Conservation (phyloP, 1,140 invertebrate genomes). For the Drosophila truncata region DNA sequence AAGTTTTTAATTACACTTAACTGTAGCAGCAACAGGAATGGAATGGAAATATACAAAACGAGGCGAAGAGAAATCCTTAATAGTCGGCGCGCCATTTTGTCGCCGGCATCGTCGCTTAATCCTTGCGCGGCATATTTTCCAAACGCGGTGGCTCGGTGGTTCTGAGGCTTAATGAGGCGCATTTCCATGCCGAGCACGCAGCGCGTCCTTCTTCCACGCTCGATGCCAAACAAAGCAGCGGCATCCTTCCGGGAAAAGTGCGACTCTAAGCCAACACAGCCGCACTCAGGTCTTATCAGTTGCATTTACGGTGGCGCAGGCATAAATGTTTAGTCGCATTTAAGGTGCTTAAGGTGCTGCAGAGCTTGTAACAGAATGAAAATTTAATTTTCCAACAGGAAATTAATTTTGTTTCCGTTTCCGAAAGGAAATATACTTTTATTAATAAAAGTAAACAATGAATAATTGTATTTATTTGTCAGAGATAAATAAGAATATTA, state of each 20-base stretch:
- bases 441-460: background rate
- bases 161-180: constrained; percentile 68
- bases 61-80: constrained; percentile 56
- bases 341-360: background rate
- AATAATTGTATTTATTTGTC: background rate
- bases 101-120: constrained; percentile 61
- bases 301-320: constrained; percentile 32
- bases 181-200: constrained; percentile 66
- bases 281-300: constrained; percentile 33
- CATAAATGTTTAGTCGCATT: constrained; percentile 19
- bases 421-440: background rate
- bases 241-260: constrained; percentile 32
- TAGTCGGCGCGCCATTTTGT: constrained; percentile 60
- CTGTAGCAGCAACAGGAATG: constrained; percentile 30
- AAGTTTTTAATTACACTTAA: constrained; percentile 76
- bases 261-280: constrained; percentile 43
- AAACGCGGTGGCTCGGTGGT: constrained; percentile 24
- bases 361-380: background rate
- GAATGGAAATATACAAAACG: constrained; percentile 10
- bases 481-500: background rate
- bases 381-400: constrained; percentile 32
- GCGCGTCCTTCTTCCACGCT: constrained; percentile 7
- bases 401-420: constrained; percentile 36
- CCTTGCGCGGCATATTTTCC: constrained; percentile 77
- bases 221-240: constrained; percentile 52